Conservation (phyloP, 2,113 vertebrate species). For the Pterocles burchelli region DNA sequence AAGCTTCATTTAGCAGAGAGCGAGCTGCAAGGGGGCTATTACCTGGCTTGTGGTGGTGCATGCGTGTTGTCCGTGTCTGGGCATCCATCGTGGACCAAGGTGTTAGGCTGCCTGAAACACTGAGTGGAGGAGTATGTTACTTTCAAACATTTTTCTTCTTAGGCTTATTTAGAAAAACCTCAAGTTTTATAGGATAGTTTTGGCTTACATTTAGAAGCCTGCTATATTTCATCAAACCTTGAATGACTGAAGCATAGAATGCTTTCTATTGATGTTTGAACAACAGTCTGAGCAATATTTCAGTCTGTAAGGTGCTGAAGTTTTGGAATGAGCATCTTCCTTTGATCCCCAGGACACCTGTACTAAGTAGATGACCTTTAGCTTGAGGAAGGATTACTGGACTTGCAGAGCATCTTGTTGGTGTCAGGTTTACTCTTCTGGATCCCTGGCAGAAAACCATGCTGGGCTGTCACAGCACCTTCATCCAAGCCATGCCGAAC, state of each 20-base stretch:
- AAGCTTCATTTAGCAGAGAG: neutral
- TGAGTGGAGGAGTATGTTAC: rapidly evolving
- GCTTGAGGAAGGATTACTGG: neutral
- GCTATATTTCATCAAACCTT: neutral
- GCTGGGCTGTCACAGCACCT: neutral
- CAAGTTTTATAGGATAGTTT: neutral
- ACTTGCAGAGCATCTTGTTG: neutral
- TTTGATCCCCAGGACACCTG: neutral
- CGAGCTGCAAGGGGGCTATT: neutral
- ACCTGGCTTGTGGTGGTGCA: neutral
- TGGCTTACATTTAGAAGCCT: neutral
- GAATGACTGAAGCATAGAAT: neutral
- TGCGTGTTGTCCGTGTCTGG: neutral
- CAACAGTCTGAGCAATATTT: neutral
- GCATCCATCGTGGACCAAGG: neutral
- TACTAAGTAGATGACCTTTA: neutral
- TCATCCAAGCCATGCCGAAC: neutral
- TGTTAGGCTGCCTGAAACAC: neutral
- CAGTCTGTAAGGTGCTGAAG: neutral
- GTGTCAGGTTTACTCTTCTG: neutral
- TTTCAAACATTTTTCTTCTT: neutral
- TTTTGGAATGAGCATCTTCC: neutral
- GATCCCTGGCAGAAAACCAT: neutral
- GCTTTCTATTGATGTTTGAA: neutral
- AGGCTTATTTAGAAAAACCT: neutral